Conservation (phyloP, 1,140 invertebrate species). For the Bombus turneri region DNA sequence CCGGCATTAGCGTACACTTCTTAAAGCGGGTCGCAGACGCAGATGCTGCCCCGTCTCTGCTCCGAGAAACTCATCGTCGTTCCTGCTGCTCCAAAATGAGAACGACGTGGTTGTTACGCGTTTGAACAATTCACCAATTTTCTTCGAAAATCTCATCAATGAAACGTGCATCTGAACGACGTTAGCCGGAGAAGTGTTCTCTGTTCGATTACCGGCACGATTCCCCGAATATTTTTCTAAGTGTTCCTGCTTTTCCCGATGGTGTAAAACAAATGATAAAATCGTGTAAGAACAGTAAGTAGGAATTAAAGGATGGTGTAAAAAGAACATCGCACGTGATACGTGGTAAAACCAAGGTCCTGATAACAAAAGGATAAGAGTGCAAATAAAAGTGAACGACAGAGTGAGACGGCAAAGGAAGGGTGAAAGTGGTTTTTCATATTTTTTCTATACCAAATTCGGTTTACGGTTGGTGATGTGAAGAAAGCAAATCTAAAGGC, state of each 20-base stretch:
- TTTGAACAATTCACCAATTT: neutral
- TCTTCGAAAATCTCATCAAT: neutral
- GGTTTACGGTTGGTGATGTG: slow-evolving; percentile 6
- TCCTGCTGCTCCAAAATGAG: slow-evolving; percentile 7
- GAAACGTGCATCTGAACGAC: neutral
- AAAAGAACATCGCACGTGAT: slow-evolving; percentile 5
- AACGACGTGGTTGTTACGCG: slow-evolving; percentile 25
- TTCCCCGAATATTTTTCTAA: neutral
- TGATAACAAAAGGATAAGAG: neutral
- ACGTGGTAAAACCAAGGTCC: neutral
- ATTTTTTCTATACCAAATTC: neutral
- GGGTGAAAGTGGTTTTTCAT: slow-evolving; percentile 38
- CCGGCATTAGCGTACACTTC: slow-evolving; percentile 54
- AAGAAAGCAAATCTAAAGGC: neutral
- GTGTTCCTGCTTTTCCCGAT: neutral
- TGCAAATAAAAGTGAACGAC: slow-evolving; percentile 29
- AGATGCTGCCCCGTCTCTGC: slow-evolving; percentile 37
- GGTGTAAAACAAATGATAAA: neutral
- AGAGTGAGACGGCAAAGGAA: slow-evolving; percentile 18
- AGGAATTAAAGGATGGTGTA: slow-evolving; percentile 1
- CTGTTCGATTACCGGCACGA: slow-evolving; percentile 10
- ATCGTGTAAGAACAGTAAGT: neutral
- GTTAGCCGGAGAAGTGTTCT: neutral
- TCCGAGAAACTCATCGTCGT: slow-evolving; percentile 21
- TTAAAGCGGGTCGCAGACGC: slow-evolving; percentile 54